These are phyloP conservation scores for Belgica antarctica DNA, from an alignment of 2,888 invertebrate genomes.

Conservation along the genomic window DNA sequence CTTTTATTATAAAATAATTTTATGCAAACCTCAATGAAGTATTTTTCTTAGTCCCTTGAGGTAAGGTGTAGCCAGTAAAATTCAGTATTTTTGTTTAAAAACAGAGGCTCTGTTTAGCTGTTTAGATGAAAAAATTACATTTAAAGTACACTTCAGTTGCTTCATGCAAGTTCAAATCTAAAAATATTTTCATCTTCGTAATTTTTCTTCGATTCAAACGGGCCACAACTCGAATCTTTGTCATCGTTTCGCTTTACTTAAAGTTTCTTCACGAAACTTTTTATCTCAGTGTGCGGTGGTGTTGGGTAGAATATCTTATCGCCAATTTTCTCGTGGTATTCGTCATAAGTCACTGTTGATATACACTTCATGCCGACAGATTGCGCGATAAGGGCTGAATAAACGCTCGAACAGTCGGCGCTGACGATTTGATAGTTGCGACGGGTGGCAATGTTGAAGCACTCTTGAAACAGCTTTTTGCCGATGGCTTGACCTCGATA, in stretches of 20 bases:
- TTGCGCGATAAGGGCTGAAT: constrained; percentile 32
- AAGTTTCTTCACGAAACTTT: constrained; percentile 35
- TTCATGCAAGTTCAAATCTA: no score
- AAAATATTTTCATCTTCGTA: no score
- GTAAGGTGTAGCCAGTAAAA: no score
- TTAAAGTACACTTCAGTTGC: no score
- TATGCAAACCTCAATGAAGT: no score
- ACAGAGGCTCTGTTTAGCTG: no score
- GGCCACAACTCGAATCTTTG: background rate
- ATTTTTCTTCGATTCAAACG: background rate
- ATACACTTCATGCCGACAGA: constrained; percentile 24
- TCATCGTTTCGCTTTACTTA: constrained; percentile 1
- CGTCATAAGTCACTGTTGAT: constrained; percentile 35
- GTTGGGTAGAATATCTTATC: constrained; percentile 20
- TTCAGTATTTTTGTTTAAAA: no score
- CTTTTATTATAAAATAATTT: no score
- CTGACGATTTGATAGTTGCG: constrained; percentile 28
- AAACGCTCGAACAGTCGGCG: constrained; percentile 21
- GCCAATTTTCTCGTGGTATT: constrained; percentile 34
- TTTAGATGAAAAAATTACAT: no score
- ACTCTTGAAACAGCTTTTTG: constrained; percentile 22
- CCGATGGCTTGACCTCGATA: constrained; percentile 31
- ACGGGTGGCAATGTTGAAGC: constrained; percentile 9
- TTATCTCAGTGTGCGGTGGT: constrained; percentile 17
- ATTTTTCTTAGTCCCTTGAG: no score